These are phyloP conservation scores for Sitta carolinensis DNA, from an alignment of 2,797 vertebrate genomes.

Conservation along the genomic window DNA sequence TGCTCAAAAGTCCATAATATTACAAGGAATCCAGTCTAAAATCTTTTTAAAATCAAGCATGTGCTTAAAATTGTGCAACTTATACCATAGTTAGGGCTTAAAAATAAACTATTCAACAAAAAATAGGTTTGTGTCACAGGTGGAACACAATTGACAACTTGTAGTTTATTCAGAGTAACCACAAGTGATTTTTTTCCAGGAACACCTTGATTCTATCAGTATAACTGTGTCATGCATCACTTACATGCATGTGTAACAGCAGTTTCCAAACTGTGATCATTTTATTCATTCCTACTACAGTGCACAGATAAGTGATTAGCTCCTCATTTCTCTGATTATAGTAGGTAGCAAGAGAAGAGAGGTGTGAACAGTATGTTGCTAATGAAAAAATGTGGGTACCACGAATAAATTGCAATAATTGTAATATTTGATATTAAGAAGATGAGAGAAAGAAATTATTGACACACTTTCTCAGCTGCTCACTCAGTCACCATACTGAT, in stretches of 20 bases:
- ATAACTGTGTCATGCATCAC: neutral
- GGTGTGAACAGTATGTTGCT: neutral
- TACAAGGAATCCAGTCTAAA: neutral
- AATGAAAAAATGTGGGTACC: constrained; percentile 9
- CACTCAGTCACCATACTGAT: neutral
- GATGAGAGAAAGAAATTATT: constrained; percentile 1
- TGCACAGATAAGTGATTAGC: neutral
- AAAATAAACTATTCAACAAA: neutral
- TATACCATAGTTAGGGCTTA: neutral
- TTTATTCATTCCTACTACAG: neutral
- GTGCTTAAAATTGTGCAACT: neutral
- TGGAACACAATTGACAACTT: neutral
- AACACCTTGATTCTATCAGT: neutral
- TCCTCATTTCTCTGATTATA: neutral
- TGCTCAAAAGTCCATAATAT: neutral
- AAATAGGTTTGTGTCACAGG: neutral
- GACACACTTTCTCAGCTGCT: neutral
- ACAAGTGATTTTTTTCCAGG: neutral
- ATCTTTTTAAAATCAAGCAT: neutral
- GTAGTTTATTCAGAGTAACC: neutral
- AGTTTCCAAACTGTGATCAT: neutral
- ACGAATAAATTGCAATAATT: neutral
- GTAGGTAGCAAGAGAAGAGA: neutral
- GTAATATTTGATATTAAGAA: neutral
- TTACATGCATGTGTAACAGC: neutral